phyloP scores from a whole-genome alignment of 2,113 vertebrate genomes.

The Aegithalos caudatus region DNA sequence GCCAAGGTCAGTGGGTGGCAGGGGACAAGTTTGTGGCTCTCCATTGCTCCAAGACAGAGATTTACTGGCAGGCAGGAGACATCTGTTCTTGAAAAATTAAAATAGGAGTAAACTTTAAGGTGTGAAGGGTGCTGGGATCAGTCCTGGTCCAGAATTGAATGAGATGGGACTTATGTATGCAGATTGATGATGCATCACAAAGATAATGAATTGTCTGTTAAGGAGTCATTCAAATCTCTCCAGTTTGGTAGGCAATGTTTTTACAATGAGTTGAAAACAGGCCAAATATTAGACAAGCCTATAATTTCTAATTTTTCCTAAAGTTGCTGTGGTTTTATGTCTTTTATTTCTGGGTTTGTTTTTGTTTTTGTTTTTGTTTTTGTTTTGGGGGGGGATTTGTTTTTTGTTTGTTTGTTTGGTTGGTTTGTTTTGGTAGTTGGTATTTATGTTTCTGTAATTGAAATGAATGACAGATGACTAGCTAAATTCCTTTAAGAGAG shows the following conservation, averaged over 20 bases:
- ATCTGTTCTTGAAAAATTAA: background rate
- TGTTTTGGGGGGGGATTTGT: too few relatives aligned
- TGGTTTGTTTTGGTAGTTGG: background rate
- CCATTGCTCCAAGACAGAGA: background rate
- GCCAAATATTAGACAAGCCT: background rate
- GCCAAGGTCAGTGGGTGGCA: background rate
- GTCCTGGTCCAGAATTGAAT: background rate
- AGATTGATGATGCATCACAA: background rate
- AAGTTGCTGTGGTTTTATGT: background rate
- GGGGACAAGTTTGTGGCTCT: background rate
- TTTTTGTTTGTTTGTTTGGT: too few relatives aligned
- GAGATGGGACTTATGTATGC: background rate
- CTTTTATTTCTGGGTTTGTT: background rate
- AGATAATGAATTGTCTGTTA: background rate
- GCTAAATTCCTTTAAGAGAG: slow-evolving; percentile 5
- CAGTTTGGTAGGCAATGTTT: background rate
- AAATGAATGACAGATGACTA: slow-evolving; percentile 32
- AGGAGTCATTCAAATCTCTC: background rate
- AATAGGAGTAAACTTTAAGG: background rate
- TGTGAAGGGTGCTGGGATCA: background rate
- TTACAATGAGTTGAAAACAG: background rate
- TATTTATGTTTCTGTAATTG: background rate
- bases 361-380: background rate
- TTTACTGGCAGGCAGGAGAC: background rate
- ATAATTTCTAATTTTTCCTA: background rate